Evolutionary conservation across 2,888 invertebrate species (phyloP), one percentile per base, ranked within the genome.

Genomic region (Quadroppia sp.): DNA sequence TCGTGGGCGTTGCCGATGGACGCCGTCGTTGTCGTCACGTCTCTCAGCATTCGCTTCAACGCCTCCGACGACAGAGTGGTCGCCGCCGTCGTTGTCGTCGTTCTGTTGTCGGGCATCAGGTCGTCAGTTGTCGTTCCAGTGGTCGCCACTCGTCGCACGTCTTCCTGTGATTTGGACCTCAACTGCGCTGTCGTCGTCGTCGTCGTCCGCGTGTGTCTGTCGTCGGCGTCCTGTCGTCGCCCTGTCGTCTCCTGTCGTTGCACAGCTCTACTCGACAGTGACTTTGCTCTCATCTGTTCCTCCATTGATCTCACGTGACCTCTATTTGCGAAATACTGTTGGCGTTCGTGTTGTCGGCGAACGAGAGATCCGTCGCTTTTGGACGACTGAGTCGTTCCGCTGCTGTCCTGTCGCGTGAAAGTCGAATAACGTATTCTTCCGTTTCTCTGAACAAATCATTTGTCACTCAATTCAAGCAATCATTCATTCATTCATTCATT

Each of bases 371-470:
- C 73, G 69, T 73, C 73, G 42, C 50, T 50, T 40, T 53, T 30
- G 7, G 70, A 56, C 23, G 70, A 70, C 30, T 71, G 71, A 2
- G 74, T 71, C 40, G 74, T 71, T 23, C 74, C 74, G 23, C 71
- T 50, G 30, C 45, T 45, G 25, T 74, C 73, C 20, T 61, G 73
- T n/a, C 73, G 70, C 17, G 53, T 71, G 64, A 67, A 67, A n/a
- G 36, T 71, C 20, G 74, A 15, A 20, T 73, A 73, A 40, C 73
- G 48, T 94, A 94, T 86, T 92, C 73, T 69, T 42, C 73, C 73
- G 56, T 73, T 73, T 28, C 73, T 7, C n/a, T 73, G 20, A 50
- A 50, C 17, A 50, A 20, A 50, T 50, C 17, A 50, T 50, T n/a
- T n/a, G n/a, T n/a, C n/a, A n/a, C n/a, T n/a, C 6, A 50, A 50